Evolutionary conservation across 2,888 invertebrate genomes (phyloP), one percentile per base, ranked within the genome.

Genomic region (Synanthedon vespiformis): DNA sequence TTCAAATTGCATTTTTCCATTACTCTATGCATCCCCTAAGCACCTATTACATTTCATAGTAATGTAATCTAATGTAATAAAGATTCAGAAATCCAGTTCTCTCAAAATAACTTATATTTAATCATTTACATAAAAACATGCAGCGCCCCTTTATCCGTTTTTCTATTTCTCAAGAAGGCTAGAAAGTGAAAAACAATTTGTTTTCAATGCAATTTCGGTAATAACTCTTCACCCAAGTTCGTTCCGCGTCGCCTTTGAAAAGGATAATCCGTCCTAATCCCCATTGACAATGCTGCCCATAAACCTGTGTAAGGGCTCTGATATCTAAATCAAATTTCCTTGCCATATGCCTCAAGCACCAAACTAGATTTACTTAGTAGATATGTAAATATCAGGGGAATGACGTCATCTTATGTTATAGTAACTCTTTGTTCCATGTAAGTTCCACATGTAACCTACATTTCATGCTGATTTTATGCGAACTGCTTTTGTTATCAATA

Each of bases 261-360:
- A 62, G 58, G 60, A 50, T 54, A 51, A 54, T 51, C 54, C 54
- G 55, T 60, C 59, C 60, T 64, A 63, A 69, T 68, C 64, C 61
- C 56, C 59, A 62, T 58, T 61, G 61, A 64, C 63, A 64, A 62
- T 61, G 58, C 60, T 62, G 34, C 55, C 61, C 61, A 61, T 64
- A 65, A 63, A 67, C 63, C 62, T 59, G 58, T 61, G 57, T 59
- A 58, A 61, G 60, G 60, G 61, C 59, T 61, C 58, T 61, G 58
- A 63, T 61, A 60, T 57, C 61, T 63, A 62, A 60, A 63, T 64
- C 64, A 63, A 64, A 65, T 62, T 67, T 63, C 58, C 59, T 56
- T 53, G 53, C 53, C 51, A 52, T 55, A 51, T 61, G 53, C 53
- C 40, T 53, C 54, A 49, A 52, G 54, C 54, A 56, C 53, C 14